These are phyloP conservation scores for Sinonovacula constricta DNA, from an alignment of 1,140 invertebrate species.

Conservation along the genomic window DNA sequence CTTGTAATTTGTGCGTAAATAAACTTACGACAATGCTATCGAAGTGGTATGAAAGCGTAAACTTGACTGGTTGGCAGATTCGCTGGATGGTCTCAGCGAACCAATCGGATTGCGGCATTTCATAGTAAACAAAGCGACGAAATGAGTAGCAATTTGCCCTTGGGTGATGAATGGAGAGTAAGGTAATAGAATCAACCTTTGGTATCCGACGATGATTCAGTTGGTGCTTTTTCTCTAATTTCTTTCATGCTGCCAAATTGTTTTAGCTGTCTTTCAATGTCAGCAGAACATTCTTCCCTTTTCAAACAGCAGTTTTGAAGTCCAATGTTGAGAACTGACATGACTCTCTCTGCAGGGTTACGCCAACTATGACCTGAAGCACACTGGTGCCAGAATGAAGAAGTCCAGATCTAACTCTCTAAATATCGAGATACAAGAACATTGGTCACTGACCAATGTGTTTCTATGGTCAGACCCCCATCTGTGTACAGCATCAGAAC, in stretches of 20 bases:
- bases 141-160: too few species aligned
- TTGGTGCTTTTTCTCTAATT: neutral
- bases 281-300: neutral
- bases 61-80: too few species aligned
- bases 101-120: too few species aligned
- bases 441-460: constrained; percentile 43
- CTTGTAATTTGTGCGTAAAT: too few species aligned
- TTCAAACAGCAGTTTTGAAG: neutral
- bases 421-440: constrained; percentile 48
- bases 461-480: constrained; percentile 53
- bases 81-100: too few species aligned
- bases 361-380: constrained; percentile 54
- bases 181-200: neutral
- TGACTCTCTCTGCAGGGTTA: constrained; percentile 58
- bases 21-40: too few species aligned
- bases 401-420: constrained; percentile 50
- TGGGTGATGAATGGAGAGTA: neutral
- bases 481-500: constrained; percentile 45
- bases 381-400: constrained; percentile 39
- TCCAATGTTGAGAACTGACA: constrained; percentile 53
- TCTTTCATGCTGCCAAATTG: neutral
- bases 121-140: too few species aligned
- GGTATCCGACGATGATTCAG: neutral
- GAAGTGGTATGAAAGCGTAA: too few species aligned
- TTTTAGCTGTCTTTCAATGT: neutral